phyloP scores from a whole-genome alignment of 2,113 vertebrate species.

The Xiphias gladius region DNA sequence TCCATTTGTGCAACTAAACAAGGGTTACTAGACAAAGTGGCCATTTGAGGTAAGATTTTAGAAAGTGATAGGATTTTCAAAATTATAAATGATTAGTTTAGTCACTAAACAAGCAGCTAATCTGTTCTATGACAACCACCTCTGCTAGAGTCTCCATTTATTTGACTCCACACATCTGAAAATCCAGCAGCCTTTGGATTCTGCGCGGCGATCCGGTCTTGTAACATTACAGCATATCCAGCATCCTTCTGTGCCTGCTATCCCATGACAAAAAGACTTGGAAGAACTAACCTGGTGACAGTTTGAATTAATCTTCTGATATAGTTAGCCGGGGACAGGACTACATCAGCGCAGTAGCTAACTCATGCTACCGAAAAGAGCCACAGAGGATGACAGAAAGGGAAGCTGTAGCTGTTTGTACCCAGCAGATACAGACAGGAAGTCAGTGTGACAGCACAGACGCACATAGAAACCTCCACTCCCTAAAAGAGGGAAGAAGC shows the following conservation, averaged over 20 bases:
- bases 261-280: not conserved
- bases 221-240: not conserved
- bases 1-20: not conserved
- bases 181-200: conserved; percentile 6
- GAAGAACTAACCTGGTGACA: not conserved
- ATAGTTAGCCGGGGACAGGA: not conserved
- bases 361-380: conserved; percentile 9
- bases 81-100: not conserved
- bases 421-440: conserved; percentile 58
- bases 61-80: not conserved
- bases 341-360: not conserved
- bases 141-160: not conserved
- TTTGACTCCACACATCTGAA: not conserved
- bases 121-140: not conserved
- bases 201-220: not conserved
- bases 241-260: not conserved
- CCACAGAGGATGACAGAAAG: conserved; percentile 32
- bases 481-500: not conserved
- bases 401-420: conserved; percentile 65
- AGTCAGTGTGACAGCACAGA: conserved; percentile 41
- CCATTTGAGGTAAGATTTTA: not conserved
- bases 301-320: not conserved
- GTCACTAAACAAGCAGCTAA: not conserved
- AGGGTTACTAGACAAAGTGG: no score
- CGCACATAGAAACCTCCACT: conserved; percentile 4